Percentiles rank a stretch among this genome's conserved stretches.
These are phyloP conservation scores for Alca torda DNA, from an alignment of 2,797 vertebrate genomes.

Conservation along the genomic window DNA sequence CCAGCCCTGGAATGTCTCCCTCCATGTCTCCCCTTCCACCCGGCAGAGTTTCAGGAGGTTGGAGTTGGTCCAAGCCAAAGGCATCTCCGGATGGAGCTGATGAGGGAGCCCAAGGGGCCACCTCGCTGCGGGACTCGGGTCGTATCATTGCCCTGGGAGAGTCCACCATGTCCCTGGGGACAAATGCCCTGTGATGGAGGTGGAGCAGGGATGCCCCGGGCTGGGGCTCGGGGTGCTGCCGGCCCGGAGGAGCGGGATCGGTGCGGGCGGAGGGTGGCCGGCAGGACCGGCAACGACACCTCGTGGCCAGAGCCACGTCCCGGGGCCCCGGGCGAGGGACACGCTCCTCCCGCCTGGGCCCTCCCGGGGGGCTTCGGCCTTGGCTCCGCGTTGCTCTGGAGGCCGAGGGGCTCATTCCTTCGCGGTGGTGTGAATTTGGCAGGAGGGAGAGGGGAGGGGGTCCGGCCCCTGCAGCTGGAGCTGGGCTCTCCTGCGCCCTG, in stretches of 20 bases:
- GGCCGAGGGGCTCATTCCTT: not conserved
- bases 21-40: not conserved
- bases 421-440: not conserved
- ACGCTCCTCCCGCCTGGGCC: accelerated
- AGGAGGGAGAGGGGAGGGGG: not conserved
- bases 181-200: not conserved
- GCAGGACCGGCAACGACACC: not conserved
- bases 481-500: not conserved
- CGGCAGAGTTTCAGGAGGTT: not conserved
- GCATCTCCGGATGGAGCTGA: not conserved
- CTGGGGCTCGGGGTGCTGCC: not conserved
- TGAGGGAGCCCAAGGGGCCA: not conserved
- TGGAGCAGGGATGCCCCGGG: not conserved
- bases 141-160: accelerated
- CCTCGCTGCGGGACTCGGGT: not conserved
- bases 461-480: not conserved
- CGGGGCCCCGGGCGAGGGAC: not conserved
- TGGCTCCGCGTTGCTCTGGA: accelerated
- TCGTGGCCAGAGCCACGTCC: not conserved
- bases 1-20: not conserved
- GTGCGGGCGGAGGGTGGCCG: not conserved
- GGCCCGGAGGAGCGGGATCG: not conserved
- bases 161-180: not conserved
- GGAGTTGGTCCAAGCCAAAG: not conserved
- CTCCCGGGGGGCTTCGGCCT: not conserved